A percentile compares a stretch with the other conserved stretches of the same genome.
Evolutionary conservation across 2,113 vertebrate genomes (phyloP).

Genomic region (Prunella fulvescens): DNA sequence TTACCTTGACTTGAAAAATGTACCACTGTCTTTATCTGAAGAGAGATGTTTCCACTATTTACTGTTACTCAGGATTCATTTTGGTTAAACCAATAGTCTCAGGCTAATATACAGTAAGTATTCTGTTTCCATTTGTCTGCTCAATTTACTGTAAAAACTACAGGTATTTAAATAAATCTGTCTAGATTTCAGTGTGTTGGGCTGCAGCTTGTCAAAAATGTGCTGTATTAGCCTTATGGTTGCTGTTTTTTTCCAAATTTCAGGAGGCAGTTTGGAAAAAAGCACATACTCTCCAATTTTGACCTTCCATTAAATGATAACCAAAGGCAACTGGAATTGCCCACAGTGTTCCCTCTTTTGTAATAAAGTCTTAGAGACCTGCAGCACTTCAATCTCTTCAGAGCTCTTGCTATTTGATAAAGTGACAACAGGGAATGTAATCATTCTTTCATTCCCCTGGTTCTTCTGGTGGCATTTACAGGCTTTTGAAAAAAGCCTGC

Average conservation of each 20-base stretch:
- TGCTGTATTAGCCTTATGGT: background rate
- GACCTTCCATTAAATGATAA: background rate
- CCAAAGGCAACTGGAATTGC: background rate
- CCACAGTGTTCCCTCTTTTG: rapidly evolving
- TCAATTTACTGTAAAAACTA: background rate
- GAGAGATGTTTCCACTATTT: background rate
- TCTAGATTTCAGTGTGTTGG: background rate
- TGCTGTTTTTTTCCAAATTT: background rate
- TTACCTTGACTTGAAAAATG: background rate
- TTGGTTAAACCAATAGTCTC: background rate
- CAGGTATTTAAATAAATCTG: background rate
- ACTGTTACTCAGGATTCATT: background rate
- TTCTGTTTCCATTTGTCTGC: background rate
- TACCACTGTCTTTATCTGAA: background rate
- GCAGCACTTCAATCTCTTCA: background rate
- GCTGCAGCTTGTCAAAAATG: background rate
- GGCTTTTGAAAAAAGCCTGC: background rate
- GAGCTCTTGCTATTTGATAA: background rate
- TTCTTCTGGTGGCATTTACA: background rate
- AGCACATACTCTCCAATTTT: background rate
- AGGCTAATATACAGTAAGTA: background rate
- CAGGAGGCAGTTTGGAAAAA: background rate
- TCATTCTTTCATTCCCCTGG: background rate
- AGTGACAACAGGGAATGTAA: background rate
- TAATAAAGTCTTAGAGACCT: background rate